Evolutionary conservation across 2,113 vertebrate genomes (phyloP).

Genomic region (Equus quagga): DNA sequence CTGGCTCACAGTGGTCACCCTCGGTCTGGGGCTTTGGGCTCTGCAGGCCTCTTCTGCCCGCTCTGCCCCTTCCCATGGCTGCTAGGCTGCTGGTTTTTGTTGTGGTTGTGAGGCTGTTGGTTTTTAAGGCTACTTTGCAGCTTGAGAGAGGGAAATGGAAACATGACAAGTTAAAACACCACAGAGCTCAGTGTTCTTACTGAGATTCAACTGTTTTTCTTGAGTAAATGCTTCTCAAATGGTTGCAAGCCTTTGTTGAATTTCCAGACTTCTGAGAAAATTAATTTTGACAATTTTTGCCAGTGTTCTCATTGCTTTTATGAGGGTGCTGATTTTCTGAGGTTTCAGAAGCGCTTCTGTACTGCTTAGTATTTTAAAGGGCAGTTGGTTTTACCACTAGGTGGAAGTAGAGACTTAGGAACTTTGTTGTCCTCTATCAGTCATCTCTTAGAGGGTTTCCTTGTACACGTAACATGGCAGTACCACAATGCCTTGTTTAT

Average conservation of each 20-base stretch:
- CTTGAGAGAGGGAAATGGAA: not conserved
- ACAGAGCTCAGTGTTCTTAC: not conserved
- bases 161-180: not conserved
- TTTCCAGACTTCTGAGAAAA: not conserved
- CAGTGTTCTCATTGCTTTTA: not conserved
- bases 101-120: not conserved
- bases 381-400: conserved; percentile 82
- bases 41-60: not conserved
- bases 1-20: not conserved
- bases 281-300: conserved; percentile 11
- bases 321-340: not conserved
- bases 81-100: not conserved
- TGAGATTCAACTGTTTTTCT: not conserved
- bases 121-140: not conserved
- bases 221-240: not conserved
- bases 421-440: not conserved
- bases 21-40: not conserved
- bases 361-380: not conserved
- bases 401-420: conserved; percentile 81
- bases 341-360: not conserved
- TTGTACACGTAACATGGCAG: conserved; percentile 31
- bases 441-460: not conserved
- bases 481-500: not conserved
- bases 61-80: not conserved
- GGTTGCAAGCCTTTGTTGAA: not conserved